Base-by-base conservation (phyloP, 2,888 invertebrate species). In the Drosophila vallismaia region DNA sequence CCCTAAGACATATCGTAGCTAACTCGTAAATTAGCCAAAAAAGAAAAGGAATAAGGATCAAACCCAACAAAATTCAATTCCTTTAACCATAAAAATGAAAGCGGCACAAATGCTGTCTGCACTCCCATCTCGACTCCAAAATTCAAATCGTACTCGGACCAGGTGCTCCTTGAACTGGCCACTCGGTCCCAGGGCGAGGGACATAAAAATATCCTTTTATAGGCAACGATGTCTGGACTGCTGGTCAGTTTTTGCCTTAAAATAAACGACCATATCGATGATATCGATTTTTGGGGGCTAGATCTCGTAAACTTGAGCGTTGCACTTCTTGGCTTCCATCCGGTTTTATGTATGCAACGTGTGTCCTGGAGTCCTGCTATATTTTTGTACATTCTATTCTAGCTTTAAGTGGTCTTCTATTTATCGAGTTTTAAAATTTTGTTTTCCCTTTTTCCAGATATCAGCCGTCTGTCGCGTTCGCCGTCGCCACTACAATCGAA, bases 401-500 rank as follows among this genome's bases (percentile, higher is more conserved):
- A 52, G 40, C 50, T 59, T 69, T 62, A 59, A 73, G 59, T 66
- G 48, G 4, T 60, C 57, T 58, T 58, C 42, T 46, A 70, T 71
- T 69, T 45, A 40, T 44, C 8, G 36, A 28, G 8, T 46, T 40
- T 40, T 48, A 53, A 70, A 70, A 53, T 60, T 58, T 42, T 58
- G 50, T 53, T 54, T 50, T 36, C n/a, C 48, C 24, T 57, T 53
- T 51, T 74, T 54, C 60, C 89, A 91, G 91, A 91, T 84, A 91
- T 91, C 92, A 95, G 93, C 90, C 92, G 94, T 83, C 92, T 95
- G 90, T 95, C 95, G 90, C 95, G 95, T 92, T 95, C 95, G 84
- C 95, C 96, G 74, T 95, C 95, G 88, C 95, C 96, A 88, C 95
- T 96, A 79, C 94, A 94, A 90, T 95, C 95, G 88, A 94, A 94